These are phyloP conservation scores for Sinella curviseta DNA, from an alignment of 1,140 invertebrate species.

Conservation along the genomic window DNA sequence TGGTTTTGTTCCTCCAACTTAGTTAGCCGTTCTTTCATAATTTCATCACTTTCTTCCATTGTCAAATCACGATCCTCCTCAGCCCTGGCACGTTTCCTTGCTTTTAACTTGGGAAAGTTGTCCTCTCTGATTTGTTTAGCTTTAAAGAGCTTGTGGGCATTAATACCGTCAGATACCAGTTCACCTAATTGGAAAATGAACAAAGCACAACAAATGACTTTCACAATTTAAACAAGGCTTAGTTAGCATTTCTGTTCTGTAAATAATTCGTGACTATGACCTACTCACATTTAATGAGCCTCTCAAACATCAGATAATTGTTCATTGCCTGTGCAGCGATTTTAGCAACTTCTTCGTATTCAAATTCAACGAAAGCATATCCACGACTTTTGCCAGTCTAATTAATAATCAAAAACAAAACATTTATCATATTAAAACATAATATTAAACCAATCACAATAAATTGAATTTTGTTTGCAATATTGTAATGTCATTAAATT, in stretches of 20 bases:
- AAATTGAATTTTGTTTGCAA: too few species aligned
- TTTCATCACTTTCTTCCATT: constrained; percentile 34
- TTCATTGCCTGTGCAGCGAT: constrained; percentile 95
- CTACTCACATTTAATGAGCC: constrained; percentile 70
- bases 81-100: constrained; percentile 10
- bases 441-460: background rate
- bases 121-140: constrained; percentile 25
- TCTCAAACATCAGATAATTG: constrained; percentile 89
- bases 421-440: constrained; percentile 36
- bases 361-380: constrained; percentile 86
- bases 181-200: constrained; percentile 37
- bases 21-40: constrained; percentile 23
- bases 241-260: too few species aligned
- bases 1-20: constrained; percentile 35
- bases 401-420: constrained; percentile 42
- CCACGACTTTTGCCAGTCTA: constrained; percentile 79
- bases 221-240: too few species aligned
- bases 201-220: background rate
- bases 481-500: too few species aligned
- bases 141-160: constrained; percentile 43
- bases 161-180: constrained; percentile 38
- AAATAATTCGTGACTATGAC: too few species aligned
- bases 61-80: constrained; percentile 29
- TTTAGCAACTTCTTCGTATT: constrained; percentile 77
- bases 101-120: constrained; percentile 35